phyloP scores from a whole-genome alignment of 2,113 vertebrate genomes.

The Furnarius figulus region DNA sequence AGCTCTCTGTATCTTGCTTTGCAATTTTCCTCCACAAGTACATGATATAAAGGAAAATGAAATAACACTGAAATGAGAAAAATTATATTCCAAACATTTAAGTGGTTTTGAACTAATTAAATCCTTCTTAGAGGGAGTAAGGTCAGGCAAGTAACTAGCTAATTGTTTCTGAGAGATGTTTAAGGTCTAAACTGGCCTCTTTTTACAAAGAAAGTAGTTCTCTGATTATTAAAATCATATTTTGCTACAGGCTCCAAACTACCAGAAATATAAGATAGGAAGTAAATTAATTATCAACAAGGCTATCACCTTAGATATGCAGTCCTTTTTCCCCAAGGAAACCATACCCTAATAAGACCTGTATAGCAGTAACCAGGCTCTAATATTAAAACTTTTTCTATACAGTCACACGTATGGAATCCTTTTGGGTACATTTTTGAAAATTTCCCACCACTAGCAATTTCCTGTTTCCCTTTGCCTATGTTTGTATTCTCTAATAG shows the following conservation, averaged over 20 bases:
- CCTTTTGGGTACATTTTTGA: slow-evolving; percentile 31
- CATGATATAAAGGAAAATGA: neutral
- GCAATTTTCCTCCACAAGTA: neutral
- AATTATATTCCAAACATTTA: neutral
- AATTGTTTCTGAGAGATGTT: neutral
- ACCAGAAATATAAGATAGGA: neutral
- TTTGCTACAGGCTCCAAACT: neutral
- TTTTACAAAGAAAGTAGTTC: neutral
- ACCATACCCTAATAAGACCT: neutral
- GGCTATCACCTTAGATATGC: neutral
- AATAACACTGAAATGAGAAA: neutral
- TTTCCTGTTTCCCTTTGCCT: slow-evolving; percentile 57
- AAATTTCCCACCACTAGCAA: slow-evolving; percentile 47
- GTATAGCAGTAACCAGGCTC: neutral
- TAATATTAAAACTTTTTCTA: slow-evolving; percentile 32
- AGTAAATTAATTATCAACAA: neutral
- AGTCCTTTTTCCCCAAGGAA: neutral
- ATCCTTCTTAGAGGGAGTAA: neutral
- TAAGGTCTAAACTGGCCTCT: neutral
- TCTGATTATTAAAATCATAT: neutral
- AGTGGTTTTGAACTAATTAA: neutral
- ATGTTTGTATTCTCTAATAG: slow-evolving; percentile 42
- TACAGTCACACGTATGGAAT: neutral
- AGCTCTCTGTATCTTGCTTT: neutral
- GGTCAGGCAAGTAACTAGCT: neutral